Evolutionary conservation across 1,140 invertebrate species (phyloP).

Genomic region (Orius insidiosus): DNA sequence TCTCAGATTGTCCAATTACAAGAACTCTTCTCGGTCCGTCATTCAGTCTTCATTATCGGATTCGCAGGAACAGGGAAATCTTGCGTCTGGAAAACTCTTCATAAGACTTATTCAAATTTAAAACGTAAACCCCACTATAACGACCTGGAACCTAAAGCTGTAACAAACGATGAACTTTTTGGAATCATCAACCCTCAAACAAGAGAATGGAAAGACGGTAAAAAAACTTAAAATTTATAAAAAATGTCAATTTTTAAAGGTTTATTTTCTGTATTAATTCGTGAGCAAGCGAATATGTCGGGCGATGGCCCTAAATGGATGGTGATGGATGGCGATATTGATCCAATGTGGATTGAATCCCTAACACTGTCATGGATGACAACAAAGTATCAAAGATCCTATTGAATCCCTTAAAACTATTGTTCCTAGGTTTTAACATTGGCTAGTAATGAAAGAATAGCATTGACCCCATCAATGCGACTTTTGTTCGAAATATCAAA

Average conservation of each 20-base stretch:
- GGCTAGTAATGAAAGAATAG: slow-evolving; percentile 87
- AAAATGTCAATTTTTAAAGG: slow-evolving; percentile 26
- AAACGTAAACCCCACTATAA: slow-evolving; percentile 69
- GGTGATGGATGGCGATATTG: slow-evolving; percentile 88
- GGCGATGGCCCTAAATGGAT: slow-evolving; percentile 88
- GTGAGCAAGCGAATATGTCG: slow-evolving; percentile 76
- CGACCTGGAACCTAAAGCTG: slow-evolving; percentile 87
- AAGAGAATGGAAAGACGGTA: slow-evolving; percentile 92
- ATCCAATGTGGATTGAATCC: slow-evolving; percentile 95
- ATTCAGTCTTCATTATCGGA: slow-evolving; percentile 87
- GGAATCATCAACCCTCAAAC: slow-evolving; percentile 89
- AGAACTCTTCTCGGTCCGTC: slow-evolving; percentile 79
- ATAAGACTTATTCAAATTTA: slow-evolving; percentile 59
- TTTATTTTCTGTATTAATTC: slow-evolving; percentile 80
- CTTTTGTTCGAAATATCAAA: slow-evolving; percentile 87
- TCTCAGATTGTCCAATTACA: slow-evolving; percentile 72
- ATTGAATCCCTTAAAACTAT: background rate
- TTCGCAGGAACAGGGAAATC: slow-evolving; percentile 90
- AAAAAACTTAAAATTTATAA: background rate
- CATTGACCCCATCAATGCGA: slow-evolving; percentile 76
- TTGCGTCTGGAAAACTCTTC: slow-evolving; percentile 80
- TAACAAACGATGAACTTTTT: slow-evolving; percentile 91
- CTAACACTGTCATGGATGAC: slow-evolving; percentile 79
- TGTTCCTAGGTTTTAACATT: slow-evolving; percentile 56
- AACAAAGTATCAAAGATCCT: slow-evolving; percentile 42